Evolutionary conservation across 2,113 vertebrate species (phyloP).

Genomic region (Pangasianodon hypophthalmus): DNA sequence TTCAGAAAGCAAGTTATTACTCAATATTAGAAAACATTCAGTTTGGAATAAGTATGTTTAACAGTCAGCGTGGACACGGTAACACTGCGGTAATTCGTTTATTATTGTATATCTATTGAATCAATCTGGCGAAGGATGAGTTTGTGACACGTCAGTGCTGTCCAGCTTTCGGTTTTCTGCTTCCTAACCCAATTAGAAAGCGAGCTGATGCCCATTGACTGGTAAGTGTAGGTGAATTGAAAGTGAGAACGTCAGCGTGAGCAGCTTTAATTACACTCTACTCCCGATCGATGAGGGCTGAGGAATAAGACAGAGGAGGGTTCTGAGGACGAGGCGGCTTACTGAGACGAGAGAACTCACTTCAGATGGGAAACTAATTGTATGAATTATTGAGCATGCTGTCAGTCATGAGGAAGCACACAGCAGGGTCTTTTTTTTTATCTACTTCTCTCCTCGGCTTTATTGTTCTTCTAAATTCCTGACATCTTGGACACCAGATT

Average conservation of each 20-base stretch:
- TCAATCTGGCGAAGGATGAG: neutral
- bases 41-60: neutral
- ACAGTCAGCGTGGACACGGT: neutral
- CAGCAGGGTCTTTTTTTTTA: conserved; percentile 55
- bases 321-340: conserved; percentile 66
- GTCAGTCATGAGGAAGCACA: conserved; percentile 67
- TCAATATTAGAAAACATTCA: neutral
- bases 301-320: conserved; percentile 70
- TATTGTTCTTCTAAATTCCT: conserved; percentile 13
- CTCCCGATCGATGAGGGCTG: conserved; percentile 71
- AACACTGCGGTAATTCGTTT: neutral
- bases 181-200: neutral
- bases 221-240: conserved; percentile 53
- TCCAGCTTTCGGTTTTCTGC: neutral
- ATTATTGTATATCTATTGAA: neutral
- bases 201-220: neutral
- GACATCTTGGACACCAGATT: neutral
- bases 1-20: neutral
- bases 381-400: conserved; percentile 75
- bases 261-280: conserved; percentile 72
- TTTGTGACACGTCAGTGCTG: neutral
- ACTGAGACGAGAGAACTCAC: conserved; percentile 72
- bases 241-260: conserved; percentile 52
- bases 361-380: conserved; percentile 73
- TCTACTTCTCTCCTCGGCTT: conserved; percentile 27